phyloP scores from a whole-genome alignment of 2,113 vertebrate species.

The Orycteropus afer region DNA sequence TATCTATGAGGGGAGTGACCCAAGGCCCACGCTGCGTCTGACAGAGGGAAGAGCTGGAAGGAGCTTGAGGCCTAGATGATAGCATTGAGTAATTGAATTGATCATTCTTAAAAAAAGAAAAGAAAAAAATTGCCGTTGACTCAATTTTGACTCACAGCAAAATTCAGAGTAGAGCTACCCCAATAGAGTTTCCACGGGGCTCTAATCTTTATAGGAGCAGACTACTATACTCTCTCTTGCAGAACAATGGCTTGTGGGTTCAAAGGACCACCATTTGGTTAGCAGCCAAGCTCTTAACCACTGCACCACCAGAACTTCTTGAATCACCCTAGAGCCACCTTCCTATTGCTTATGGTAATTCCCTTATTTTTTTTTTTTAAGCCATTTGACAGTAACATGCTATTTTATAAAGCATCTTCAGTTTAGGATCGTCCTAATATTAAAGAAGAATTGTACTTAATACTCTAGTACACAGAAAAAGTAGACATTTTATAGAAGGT shows the following conservation, averaged over 20 bases:
- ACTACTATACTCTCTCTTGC: too few species aligned
- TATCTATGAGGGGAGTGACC: background rate
- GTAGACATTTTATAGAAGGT: background rate
- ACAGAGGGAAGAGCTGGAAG: background rate
- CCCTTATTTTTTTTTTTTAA: background rate
- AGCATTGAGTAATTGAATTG: background rate
- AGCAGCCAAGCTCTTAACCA: too few species aligned
- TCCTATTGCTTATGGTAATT: background rate
- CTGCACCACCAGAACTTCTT: too few species aligned
- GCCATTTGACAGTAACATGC: background rate
- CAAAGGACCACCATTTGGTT: too few species aligned
- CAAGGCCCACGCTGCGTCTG: background rate
- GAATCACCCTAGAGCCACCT: background rate
- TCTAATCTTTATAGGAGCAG: too few species aligned
- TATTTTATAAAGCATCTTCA: slow-evolving; percentile 26
- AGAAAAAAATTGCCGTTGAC: too few species aligned
- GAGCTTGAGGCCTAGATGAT: background rate
- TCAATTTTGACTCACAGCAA: too few species aligned
- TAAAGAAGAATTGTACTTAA: slow-evolving; percentile 18
- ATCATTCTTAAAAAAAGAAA: too few species aligned
- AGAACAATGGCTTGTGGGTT: too few species aligned
- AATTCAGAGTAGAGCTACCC: too few species aligned
- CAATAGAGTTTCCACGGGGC: too few species aligned
- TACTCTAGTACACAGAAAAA: background rate
- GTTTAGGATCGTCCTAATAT: slow-evolving; percentile 8